Evolutionary conservation across 2,888 invertebrate species (phyloP), one percentile per base, ranked within the genome.

Genomic region (Agonum fuliginosum): DNA sequence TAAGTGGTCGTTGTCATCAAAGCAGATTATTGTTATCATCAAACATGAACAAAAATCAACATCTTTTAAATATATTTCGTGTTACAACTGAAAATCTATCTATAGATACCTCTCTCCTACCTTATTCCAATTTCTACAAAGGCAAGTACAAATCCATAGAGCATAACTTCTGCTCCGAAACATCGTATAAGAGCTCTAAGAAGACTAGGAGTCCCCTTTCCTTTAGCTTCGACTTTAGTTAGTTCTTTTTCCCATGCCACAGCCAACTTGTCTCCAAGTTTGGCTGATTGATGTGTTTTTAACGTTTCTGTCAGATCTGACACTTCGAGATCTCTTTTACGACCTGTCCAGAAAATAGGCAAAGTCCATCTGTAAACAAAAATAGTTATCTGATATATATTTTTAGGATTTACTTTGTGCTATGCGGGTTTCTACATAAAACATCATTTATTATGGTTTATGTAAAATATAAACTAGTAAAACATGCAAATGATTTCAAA

Each of bases 281-380:
- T 79, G 77, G 90, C 89, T 1, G 94, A 93, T 78, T 89, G 90
- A 85, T 94, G 94, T 82, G 93, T 92, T 17, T 90, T 89, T 17
- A 94, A 85, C 3, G 93, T 92, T 80, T 90, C 90, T 80, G 91
- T 91, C 1, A 94, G 86, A 85, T 94, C 94, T 6, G 87, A 84
- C 67, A 91, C 89, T 83, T 91, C 91, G 67, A 94, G 88, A 81
- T 93, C 93, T 48, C 91, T 88, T 79, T 88, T 91, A 82, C 90
- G 91, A 14, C 94, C 94, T 79, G 90, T 87, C 84, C 91, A 90
- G 83, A 94, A 93, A 1, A 91, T 91, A 81, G 92, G 91, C 74
- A 93, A 85, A 0, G 93, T 90, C 91, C 93, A 94, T 83, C 94
- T 94, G 85, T 73, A 87, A 84, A 4, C n/a, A 34, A 73, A 79